Evolutionary conservation across 1,140 invertebrate genomes (phyloP).

Genomic region (Drosophila sp.): DNA sequence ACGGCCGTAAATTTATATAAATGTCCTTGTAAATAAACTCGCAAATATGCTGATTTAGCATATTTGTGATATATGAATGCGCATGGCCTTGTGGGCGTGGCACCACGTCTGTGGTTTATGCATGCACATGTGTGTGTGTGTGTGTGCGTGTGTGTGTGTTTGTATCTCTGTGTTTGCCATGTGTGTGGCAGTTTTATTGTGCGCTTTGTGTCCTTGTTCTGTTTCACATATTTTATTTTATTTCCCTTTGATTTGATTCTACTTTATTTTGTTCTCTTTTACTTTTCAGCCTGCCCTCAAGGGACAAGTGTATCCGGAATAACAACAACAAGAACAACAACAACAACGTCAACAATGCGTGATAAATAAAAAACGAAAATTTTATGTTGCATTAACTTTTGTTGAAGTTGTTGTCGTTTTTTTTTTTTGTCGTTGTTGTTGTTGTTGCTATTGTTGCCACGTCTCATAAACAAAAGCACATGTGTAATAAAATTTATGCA

Average conservation of each 20-base stretch:
- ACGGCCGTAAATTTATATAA: slow-evolving; percentile 81
- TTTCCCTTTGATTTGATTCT: slow-evolving; percentile 57
- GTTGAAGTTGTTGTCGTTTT: slow-evolving; percentile 4
- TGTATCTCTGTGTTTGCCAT: slow-evolving; percentile 36
- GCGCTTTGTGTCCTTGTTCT: slow-evolving; percentile 40
- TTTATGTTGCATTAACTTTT: slow-evolving; percentile 79
- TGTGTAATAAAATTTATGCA: slow-evolving; percentile 81
- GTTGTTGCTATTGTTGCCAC: slow-evolving; percentile 47
- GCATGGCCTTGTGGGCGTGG: slow-evolving; percentile 62
- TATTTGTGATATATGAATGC: slow-evolving; percentile 70
- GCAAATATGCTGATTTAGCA: slow-evolving; percentile 83
- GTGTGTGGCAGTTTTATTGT: slow-evolving; percentile 77
- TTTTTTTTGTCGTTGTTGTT: slow-evolving; percentile 13
- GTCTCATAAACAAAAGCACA: slow-evolving; percentile 69
- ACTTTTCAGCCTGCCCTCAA: slow-evolving; percentile 38
- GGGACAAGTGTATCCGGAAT: slow-evolving; percentile 19
- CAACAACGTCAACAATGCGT: slow-evolving; percentile 28
- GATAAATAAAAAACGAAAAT: slow-evolving; percentile 77
- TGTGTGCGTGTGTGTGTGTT: slow-evolving; percentile 49
- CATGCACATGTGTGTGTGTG: slow-evolving; percentile 8
- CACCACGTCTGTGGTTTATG: slow-evolving; percentile 74
- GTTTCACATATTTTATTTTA: slow-evolving; percentile 52
- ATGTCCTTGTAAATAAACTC: slow-evolving; percentile 84
- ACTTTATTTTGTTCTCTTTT: slow-evolving; percentile 32
- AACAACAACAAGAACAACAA: slow-evolving; percentile 12